phyloP scores from a whole-genome alignment of 2,797 vertebrate species.

The Carcharodon carcharias region DNA sequence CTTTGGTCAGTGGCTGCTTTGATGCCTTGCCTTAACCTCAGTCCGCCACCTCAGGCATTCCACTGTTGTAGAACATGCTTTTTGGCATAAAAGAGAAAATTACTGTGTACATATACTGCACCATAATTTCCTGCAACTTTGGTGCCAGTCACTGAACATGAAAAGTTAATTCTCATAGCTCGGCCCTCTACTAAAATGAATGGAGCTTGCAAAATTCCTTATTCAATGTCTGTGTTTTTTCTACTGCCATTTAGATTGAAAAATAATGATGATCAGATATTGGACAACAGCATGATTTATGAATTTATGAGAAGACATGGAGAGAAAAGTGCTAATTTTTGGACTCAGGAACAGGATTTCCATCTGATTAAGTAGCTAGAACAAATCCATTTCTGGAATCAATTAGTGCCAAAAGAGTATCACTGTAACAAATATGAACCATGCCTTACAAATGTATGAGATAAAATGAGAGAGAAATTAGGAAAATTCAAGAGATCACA shows the following conservation, averaged over 20 bases:
- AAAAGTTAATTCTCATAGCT: neutral
- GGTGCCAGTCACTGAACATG: neutral
- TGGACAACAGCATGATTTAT: neutral
- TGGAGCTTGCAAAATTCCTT: neutral
- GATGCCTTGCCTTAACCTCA: no score
- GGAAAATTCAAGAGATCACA: slow-evolving; percentile 51
- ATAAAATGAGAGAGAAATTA: slow-evolving; percentile 57
- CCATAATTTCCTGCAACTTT: neutral
- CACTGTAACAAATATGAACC: slow-evolving; percentile 55
- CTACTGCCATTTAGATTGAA: neutral
- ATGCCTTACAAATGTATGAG: slow-evolving; percentile 54
- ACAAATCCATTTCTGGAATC: slow-evolving; percentile 83
- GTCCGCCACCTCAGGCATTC: no score
- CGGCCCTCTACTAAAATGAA: neutral
- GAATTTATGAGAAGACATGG: slow-evolving; percentile 63
- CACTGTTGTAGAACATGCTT: neutral
- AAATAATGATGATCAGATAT: neutral
- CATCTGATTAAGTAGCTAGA: slow-evolving; percentile 78
- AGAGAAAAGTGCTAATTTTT: slow-evolving; percentile 84
- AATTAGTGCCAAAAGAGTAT: slow-evolving; percentile 69
- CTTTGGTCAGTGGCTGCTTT: no score
- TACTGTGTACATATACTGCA: neutral
- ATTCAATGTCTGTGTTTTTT: neutral
- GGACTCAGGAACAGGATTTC: slow-evolving; percentile 66
- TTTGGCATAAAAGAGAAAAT: neutral